Percentiles rank a stretch among this genome's conserved stretches.
Evolutionary conservation across 1,140 invertebrate species (phyloP).

Genomic region (Nixonia krombeini): DNA sequence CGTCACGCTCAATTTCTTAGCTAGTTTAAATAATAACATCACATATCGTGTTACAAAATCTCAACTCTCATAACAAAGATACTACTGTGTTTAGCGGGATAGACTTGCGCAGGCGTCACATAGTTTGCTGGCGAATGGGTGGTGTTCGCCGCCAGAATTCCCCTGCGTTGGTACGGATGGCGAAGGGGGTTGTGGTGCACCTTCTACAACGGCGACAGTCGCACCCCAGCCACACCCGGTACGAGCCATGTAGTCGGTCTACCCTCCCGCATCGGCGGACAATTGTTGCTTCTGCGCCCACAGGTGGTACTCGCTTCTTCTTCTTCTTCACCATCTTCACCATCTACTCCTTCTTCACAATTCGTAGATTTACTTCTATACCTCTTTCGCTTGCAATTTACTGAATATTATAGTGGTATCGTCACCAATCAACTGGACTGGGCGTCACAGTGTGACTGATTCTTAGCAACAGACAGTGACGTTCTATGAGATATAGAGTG

Average conservation of each 20-base stretch:
- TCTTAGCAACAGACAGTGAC: too few species aligned
- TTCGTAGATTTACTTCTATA: not conserved
- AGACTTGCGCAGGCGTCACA: constrained; percentile 55
- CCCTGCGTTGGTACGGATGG: constrained; percentile 41
- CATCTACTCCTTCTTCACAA: constrained; percentile 6
- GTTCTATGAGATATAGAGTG: too few species aligned
- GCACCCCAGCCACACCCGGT: constrained; percentile 71
- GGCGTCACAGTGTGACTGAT: too few species aligned
- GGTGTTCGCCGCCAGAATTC: constrained; percentile 34
- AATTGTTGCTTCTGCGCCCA: constrained; percentile 73
- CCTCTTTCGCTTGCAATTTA: too few species aligned
- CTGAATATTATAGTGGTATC: too few species aligned
- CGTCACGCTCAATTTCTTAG: too few species aligned
- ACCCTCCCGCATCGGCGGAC: constrained; percentile 71
- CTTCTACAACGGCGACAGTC: constrained; percentile 58
- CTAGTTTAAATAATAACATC: too few species aligned
- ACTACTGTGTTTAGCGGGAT: too few species aligned
- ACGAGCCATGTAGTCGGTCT: constrained; percentile 71
- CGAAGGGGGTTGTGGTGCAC: constrained; percentile 52
- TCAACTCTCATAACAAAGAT: not conserved
- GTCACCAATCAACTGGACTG: too few species aligned
- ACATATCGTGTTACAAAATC: not conserved
- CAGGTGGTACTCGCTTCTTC: constrained; percentile 69
- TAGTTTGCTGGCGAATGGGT: constrained; percentile 44
- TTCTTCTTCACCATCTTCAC: constrained; percentile 50